Base-by-base conservation (phyloP, 2,797 vertebrate species). In the Scleropages formosus region DNA sequence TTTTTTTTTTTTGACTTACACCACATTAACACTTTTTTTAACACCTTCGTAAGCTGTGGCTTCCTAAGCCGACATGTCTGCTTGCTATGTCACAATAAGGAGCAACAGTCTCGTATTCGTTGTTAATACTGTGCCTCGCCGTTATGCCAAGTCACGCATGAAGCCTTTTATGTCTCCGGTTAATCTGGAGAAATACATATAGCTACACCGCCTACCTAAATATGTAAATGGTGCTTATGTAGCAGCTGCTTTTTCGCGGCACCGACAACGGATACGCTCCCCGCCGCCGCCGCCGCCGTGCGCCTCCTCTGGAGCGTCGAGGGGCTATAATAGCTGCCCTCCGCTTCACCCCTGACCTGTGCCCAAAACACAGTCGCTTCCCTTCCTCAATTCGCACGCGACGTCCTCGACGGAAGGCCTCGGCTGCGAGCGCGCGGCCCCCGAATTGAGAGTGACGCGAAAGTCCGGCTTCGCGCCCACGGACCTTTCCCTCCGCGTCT, bases 351-450 rank as follows among this genome's bases (percentile, higher is more conserved):
- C 46, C n/a, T 47, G 66, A 51, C 20, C 49, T 20, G 46, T 24
- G 66, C 26, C 12, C 46, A 11, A 24, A 31, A 20, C 9, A 24
- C 15, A 71, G 71, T 58, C 24, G 10, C 49, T n/a, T 2, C 66
- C 74, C 51, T 79, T 78, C 64, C 60, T 13, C 70, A 77, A 79
- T 80, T 78, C 47, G 77, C 77, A 74, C 72, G 15, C 73, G 61
- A 49, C 61, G 72, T 51, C 77, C 61, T 75, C 53, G 71, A 53
- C 69, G 22, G 70, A 73, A 71, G 73, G 63, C 47, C 66, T 75
- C 74, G 31, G 69, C 16, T 47, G 51, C 59, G 66, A 74, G 61
- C 77, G 58, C 31, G 59, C 64, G 51, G 59, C 67, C 69, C n/a
- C 10, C 4, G 18, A 39, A 71, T 13, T 24, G 20, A 26, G 20